Base-by-base conservation (phyloP, 1,140 invertebrate species). In the Pygmarrhopalites habei region DNA sequence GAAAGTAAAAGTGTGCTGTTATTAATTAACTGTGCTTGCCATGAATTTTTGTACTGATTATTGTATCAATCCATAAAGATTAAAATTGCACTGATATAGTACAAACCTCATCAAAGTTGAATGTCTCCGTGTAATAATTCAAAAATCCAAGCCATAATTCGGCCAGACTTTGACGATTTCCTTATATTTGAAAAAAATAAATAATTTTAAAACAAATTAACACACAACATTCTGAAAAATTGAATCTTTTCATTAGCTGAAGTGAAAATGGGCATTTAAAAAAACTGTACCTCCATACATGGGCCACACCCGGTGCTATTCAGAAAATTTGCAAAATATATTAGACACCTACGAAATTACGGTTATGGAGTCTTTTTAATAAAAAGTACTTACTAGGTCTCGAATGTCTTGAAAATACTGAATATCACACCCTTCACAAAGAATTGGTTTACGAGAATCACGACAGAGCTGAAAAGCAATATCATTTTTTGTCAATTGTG, bases 71-170 rank as follows among this genome's bases (percentile, higher is more conserved):
- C n/a, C n/a, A n/a, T n/a, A n/a, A n/a, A n/a, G n/a, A n/a, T n/a
- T n/a, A n/a, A n/a, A n/a, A n/a, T n/a, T n/a, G n/a, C n/a, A n/a
- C n/a, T n/a, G n/a, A n/a, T n/a, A n/a, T n/a, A n/a, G n/a, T n/a
- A n/a, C n/a, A n/a, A n/a, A n/a, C n/a, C 10, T 80, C 75, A 21
- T 78, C 74, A 67, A 79, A 79, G 68, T 82, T 77, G 72, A 84
- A 85, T 12, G 75, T 72, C 72, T 82, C 80, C 19, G 80, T 77
- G 71, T 83, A 84, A 72, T 79, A 84, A 3, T 74, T 64, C 15
- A 84, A 73, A 62, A 84, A 74, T 1, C 77, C 78, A 0, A 82
- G 49, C 81, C 82, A 83, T 25, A 84, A 72, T 67, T 81, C 75
- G 25, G 76, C 79, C n/a, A 80, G 73, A 51, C 72, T 72, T 62